A percentile compares a stretch with the other conserved stretches of the same genome.
These are phyloP conservation scores for Lepidocyrtoides sp. DNA, from an alignment of 2,888 invertebrate species.

Conservation along the genomic window DNA sequence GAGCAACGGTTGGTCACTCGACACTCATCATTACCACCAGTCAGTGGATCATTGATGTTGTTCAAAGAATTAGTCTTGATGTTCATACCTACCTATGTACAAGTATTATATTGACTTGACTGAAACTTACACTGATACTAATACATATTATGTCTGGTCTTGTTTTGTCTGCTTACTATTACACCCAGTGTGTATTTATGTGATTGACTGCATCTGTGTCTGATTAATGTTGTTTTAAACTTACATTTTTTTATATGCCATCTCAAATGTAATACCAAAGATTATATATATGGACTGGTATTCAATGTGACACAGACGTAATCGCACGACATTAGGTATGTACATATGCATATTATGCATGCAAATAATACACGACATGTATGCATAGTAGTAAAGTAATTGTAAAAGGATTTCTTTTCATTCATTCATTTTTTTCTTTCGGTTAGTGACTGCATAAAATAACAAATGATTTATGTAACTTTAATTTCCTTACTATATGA, in stretches of 20 bases:
- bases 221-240: neutral
- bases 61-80: too few relatives aligned
- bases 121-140: slow-evolving; percentile 11
- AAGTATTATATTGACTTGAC: too few relatives aligned
- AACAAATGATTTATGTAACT: neutral
- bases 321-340: neutral
- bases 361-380: neutral
- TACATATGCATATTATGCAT: too few relatives aligned
- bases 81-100: too few relatives aligned
- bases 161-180: slow-evolving; percentile 37
- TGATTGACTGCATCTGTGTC: neutral
- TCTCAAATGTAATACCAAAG: too few relatives aligned
- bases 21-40: too few relatives aligned
- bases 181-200: slow-evolving; percentile 1
- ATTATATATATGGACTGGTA: neutral
- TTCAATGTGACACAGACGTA: slow-evolving; percentile 2
- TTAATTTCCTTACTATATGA: too few relatives aligned
- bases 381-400: too few relatives aligned
- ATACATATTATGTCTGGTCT: slow-evolving; percentile 38
- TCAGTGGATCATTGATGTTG: slow-evolving; percentile 19
- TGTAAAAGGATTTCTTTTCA: neutral
- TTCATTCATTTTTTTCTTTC: slow-evolving; percentile 4
- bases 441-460: neutral
- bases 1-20: neutral
- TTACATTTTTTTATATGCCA: neutral